Base-by-base conservation (phyloP, 2,888 invertebrate species). In the Dendrolimus houi region DNA sequence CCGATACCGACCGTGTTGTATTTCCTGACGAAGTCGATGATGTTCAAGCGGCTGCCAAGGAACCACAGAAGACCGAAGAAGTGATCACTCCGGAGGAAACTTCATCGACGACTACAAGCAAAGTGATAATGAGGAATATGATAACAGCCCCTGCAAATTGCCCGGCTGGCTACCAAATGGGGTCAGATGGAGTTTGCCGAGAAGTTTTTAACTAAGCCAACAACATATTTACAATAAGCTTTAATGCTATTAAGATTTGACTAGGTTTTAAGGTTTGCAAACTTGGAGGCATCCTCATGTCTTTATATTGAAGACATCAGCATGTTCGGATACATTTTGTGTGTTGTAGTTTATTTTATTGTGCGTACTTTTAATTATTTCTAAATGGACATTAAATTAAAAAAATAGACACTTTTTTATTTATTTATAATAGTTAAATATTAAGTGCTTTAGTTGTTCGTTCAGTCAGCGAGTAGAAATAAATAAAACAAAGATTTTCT, bases 401-500 rank as follows among this genome's bases (percentile, higher is more conserved):
- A 29, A 29, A 29, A 29, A 6, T 29, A 29, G 29, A 29, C 29
- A 29, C 17, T 1, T 17, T 17, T 2, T 17, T 17, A 2, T 29
- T 29, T 29, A 29, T 29, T 29, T 6, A 3, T 29, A 29, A 3
- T 29, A 29, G 29, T 29, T 29, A 29, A 29, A 29, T 29, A 29
- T 29, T 29, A 29, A 3, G 6, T 29, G 29, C 29, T 29, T 29
- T 29, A 29, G 0, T 29, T 29, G 29, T 29, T 6, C 6, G 29
- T 29, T 29, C 29, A 6, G 3, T 29, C 29, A 0, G 47, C 13
- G 47, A 47, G 17, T 14, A 55, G 53, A 58, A 56, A 13, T n/a
- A 56, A 85, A 84, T 84, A 74, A 87, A 87, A 86, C 77, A 68
- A 71, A 59, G 52, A 29, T 61, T 69, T 86, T 87, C 88, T 89